phyloP scores from a whole-genome alignment of 2,797 vertebrate genomes.

The Delichon dasypus region DNA sequence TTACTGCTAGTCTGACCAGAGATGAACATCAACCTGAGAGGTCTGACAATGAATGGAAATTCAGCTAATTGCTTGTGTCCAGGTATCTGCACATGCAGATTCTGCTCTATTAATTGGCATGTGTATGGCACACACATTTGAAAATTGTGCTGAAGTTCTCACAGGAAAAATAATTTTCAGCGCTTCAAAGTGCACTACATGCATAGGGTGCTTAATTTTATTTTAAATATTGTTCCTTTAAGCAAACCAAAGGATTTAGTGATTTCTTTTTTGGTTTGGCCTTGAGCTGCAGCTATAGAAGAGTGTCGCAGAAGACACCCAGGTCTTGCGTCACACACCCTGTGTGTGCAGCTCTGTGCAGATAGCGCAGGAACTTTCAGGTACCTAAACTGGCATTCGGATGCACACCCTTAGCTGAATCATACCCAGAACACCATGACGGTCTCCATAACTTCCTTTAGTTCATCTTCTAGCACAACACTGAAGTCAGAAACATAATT shows the following conservation, averaged over 20 bases:
- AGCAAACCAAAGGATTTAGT: background rate
- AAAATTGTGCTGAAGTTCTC: background rate
- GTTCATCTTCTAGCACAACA: background rate
- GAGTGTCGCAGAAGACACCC: background rate
- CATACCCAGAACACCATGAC: background rate
- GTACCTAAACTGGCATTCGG: background rate
- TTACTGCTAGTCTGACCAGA: background rate
- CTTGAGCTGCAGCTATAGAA: background rate
- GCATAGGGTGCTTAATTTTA: background rate
- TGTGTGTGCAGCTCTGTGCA: background rate
- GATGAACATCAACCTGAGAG: background rate
- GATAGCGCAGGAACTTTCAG: background rate
- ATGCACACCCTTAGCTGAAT: background rate
- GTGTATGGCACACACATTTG: background rate
- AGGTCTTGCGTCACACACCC: background rate
- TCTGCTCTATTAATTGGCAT: background rate
- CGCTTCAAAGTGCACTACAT: background rate
- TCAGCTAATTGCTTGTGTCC: background rate
- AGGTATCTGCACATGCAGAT: background rate
- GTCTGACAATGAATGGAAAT: background rate
- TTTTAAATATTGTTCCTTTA: background rate
- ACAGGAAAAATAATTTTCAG: background rate
- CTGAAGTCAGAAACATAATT: background rate
- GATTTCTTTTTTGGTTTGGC: background rate
- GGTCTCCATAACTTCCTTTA: background rate